Evolutionary conservation across 2,888 invertebrate genomes (phyloP), one percentile per base, ranked within the genome.

Genomic region (Zygogramma bicolorata): DNA sequence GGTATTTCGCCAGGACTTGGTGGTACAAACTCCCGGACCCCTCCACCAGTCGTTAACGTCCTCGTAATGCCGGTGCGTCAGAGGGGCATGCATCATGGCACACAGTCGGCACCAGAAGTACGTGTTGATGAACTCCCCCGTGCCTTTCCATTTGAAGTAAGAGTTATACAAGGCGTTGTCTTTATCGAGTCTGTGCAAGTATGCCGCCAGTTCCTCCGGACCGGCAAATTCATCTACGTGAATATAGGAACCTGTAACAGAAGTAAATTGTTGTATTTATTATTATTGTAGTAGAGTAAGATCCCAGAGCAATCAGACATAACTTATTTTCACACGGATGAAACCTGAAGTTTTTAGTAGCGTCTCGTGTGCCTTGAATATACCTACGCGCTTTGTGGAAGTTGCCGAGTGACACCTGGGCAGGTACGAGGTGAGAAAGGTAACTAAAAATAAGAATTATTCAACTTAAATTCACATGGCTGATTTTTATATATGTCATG

Each of bases 21-120:
- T 90, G 61, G 95, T 95, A 87, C 97, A 97, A 13, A 94, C 91
- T 74, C 92, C 92, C 0, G 91, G 89, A 1, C 94, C 94, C 76
- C 97, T 91, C 97, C 97, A 97, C 97, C 98, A 98, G 76, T 93
- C 93, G 86, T 97, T 96, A 74, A 97, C 92, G 86, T 97, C 95
- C 62, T 90, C 88, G 88, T 95, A 96, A 86, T 91, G 90, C 82
- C 90, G 89, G 18, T 87, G 82, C 71, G 81, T 83, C 70, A 80
- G 82, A 63, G 89, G 89, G 1, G 94, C 94, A 86, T 96, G 95
- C 76, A 95, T 87, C 92, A 95, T 91, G 4, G 95, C 93, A 86
- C 97, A 97, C 71, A 97, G 89, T 46, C 97, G 92, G 85, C 97
- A 97, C 92, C 96, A 96, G 88, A 96, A 97, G 86, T 93, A 96